phyloP scores from a whole-genome alignment of 2,797 vertebrate genomes.

The Eutrigla gurnardus region DNA sequence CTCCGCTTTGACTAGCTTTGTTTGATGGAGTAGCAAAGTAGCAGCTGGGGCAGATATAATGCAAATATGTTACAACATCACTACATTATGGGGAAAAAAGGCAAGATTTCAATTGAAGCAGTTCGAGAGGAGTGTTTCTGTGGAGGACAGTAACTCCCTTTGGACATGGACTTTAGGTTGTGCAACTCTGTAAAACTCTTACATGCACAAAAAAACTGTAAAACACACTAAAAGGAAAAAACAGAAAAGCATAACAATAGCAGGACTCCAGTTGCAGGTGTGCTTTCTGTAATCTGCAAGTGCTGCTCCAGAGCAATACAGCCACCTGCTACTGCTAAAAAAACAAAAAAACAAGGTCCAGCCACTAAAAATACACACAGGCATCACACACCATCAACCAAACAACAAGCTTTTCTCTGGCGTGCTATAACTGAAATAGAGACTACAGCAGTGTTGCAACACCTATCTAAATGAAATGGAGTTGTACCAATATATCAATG shows the following conservation, averaged over 20 bases:
- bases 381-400: conserved; percentile 41
- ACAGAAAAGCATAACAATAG: conserved; percentile 24
- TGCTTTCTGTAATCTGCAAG: conserved; percentile 70
- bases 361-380: conserved; percentile 76
- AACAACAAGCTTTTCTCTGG: conserved; percentile 45
- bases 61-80: too few species aligned
- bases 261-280: conserved; percentile 70
- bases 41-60: too few species aligned
- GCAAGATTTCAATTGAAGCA: too few species aligned
- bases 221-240: too few species aligned
- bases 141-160: too few species aligned
- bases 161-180: too few species aligned
- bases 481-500: not conserved
- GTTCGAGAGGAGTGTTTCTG: too few species aligned
- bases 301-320: conserved; percentile 45
- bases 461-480: not conserved
- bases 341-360: conserved; percentile 10
- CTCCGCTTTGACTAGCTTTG: too few species aligned
- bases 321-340: conserved; percentile 67
- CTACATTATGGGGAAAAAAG: too few species aligned
- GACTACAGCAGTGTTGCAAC: conserved; percentile 10
- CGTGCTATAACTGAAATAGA: conserved; percentile 38
- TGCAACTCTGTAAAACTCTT: too few species aligned
- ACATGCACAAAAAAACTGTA: too few species aligned
- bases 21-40: too few species aligned